Percentiles rank a stretch among this genome's conserved stretches.
Conservation (phyloP, 2,113 vertebrate genomes). For the Daphoenositta chrysoptera region DNA sequence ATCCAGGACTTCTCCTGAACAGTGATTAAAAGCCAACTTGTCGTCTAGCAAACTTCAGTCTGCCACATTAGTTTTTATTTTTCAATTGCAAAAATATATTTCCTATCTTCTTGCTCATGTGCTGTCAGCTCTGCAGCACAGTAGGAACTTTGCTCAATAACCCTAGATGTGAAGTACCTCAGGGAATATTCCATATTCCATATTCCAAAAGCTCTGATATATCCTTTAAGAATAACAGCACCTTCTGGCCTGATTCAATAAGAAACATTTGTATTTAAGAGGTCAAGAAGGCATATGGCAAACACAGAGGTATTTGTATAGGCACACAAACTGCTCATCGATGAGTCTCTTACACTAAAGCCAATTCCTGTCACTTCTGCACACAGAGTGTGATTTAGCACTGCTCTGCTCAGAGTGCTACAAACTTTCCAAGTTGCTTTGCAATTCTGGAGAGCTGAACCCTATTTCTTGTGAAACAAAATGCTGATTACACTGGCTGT, state of each 20-base stretch:
- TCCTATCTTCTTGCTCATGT: background rate
- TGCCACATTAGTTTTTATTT: background rate
- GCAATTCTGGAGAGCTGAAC: background rate
- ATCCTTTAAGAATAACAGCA: background rate
- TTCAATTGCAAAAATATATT: background rate
- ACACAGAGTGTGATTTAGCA: background rate
- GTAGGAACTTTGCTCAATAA: background rate
- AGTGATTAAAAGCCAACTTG: background rate
- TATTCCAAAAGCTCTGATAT: background rate
- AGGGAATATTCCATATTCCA: too few relatives aligned
- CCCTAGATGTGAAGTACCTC: background rate
- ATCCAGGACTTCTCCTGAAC: background rate
- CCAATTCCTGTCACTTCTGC: background rate
- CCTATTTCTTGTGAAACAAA: background rate
- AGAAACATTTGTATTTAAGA: background rate
- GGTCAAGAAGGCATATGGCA: background rate
- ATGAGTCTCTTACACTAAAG: background rate
- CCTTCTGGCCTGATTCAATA: background rate
- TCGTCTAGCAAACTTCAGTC: background rate
- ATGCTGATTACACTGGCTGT: background rate
- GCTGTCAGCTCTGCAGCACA: background rate
- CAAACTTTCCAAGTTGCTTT: background rate
- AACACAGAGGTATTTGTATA: background rate
- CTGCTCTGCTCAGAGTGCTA: background rate
- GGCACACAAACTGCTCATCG: rapidly evolving